Base-by-base conservation (phyloP, 2,113 vertebrate species). In the Crotalus helleri region DNA sequence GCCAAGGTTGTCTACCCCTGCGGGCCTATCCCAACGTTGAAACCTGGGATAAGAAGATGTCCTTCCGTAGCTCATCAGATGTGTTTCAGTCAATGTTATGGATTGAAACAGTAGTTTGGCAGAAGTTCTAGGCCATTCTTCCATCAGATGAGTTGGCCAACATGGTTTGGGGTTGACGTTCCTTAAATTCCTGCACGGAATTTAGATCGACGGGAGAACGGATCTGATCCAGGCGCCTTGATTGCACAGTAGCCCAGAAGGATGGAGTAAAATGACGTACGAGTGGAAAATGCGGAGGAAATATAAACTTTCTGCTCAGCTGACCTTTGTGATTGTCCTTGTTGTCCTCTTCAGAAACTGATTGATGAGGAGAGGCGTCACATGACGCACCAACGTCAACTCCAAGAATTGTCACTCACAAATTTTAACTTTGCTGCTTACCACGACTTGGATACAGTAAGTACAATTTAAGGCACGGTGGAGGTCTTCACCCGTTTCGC, bases 371-470 rank as follows among this genome's bases (percentile, higher is more conserved):
- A 98, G 57, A 51, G 44, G 94, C 59, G 0, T 5, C 91, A 97
- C 85, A 97, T 98, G 97, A 54, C 12, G 0, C 51, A 90, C 1
- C 91, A 57, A 39, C 93, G 51, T 17, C 21, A 64, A 54, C 24
- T 57, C 53, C 53, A 95, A 0, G 4, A 3, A 0, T 21, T 81
- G 69, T 74, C 96, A 69, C 96, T 97, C 0, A 0, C n/a, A 61
- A 61, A 92, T 89, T 98, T 98, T 15, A 95, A 97, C 90, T 98
- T 98, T 0, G 74, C 91, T 9, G 2, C 92, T 21, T 98, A 98
- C 91, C 98, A 98, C 91, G 97, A 2, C 5, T 93, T 98, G 89
- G 96, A 97, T 0, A 97, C 98, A 97, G 98, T 98, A 90, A 95
- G 93, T 19, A 19, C 7, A 0, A 0, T 17, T n/a, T 5, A 6